Conservation (phyloP, 2,113 vertebrate species). For the Pachycephala philippinensis region DNA sequence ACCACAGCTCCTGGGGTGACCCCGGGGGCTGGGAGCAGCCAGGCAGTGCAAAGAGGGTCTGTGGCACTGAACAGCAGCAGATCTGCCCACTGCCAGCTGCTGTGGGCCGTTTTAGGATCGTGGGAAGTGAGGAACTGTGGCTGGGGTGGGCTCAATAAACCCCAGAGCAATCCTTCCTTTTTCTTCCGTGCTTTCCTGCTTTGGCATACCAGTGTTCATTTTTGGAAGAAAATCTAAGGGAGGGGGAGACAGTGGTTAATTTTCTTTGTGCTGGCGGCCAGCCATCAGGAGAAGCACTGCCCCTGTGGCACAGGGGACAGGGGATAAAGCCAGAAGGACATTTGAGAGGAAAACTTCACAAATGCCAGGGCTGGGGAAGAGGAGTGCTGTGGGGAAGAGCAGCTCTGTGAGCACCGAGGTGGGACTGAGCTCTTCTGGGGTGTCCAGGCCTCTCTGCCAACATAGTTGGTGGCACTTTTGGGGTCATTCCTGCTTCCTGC, state of each 20-base stretch:
- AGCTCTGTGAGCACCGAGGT: not conserved
- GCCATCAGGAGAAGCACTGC: not conserved
- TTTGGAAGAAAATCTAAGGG: not conserved
- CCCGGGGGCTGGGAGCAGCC: not conserved
- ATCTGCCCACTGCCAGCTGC: not conserved
- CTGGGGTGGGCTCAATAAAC: not conserved
- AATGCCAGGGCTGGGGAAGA: not conserved
- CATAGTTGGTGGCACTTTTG: not conserved
- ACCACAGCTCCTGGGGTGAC: not conserved
- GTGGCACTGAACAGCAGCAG: not conserved
- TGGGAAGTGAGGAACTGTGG: not conserved
- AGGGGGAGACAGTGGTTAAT: fast-evolving
- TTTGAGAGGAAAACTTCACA: not conserved
- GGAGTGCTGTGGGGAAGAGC: not conserved
- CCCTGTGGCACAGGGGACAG: not conserved
- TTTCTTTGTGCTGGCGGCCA: not conserved
- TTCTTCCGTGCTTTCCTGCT: not conserved
- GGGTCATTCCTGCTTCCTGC: not conserved
- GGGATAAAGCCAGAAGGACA: not conserved
- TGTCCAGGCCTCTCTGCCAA: not conserved
- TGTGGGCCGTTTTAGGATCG: fast-evolving
- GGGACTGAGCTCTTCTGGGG: not conserved
- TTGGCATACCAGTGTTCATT: not conserved
- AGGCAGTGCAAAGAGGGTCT: not conserved
- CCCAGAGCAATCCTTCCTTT: not conserved